Evolutionary conservation across 2,113 vertebrate genomes (phyloP), one percentile per base, ranked within the genome.

Genomic region (Saccopteryx leptura): DNA sequence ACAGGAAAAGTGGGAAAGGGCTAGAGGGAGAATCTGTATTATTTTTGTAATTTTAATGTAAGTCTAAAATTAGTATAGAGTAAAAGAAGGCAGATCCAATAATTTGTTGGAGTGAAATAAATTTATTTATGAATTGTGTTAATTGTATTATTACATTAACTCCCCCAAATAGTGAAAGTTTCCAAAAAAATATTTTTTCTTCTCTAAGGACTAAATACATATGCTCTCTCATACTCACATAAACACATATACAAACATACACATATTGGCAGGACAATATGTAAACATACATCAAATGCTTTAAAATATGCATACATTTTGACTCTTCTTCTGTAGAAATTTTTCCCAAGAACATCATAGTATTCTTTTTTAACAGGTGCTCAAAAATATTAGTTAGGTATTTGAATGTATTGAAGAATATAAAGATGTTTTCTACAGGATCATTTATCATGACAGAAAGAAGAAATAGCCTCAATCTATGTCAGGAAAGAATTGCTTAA

Each of bases 381-480:
- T 92, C 58, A 87, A 90, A 96, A 87, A 75, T 92, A 94, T 84
- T 83, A 76, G 69, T 71, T 91, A 88, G 88, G 86, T 87, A 95
- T 93, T 68, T 94, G 66, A 90, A 85, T 61, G 9, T 1, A 24
- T 71, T 92, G 31, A 94, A 79, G 21, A 39, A 15, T 60, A 87
- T 75, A 85, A 72, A 91, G 15, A 74, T 78, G 19, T 60, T 58
- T 68, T 88, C 80, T 24, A 76, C 5, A 71, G 7, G 54, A 54
- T 93, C 56, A 56, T n/a, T 83, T 92, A 88, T 90, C 31, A 88
- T n/a, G 75, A 93, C 31, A 85, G 54, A 91, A 94, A 68, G 15
- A 92, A 94, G 63, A 82, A 91, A 90, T 1, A 65, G 28, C 68
- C 24, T 84, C 56, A 39, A 68, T 85, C 65, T 76, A n/a, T 85